These are phyloP conservation scores for Cepphus grylle DNA, from an alignment of 2,113 vertebrate genomes.

Conservation along the genomic window DNA sequence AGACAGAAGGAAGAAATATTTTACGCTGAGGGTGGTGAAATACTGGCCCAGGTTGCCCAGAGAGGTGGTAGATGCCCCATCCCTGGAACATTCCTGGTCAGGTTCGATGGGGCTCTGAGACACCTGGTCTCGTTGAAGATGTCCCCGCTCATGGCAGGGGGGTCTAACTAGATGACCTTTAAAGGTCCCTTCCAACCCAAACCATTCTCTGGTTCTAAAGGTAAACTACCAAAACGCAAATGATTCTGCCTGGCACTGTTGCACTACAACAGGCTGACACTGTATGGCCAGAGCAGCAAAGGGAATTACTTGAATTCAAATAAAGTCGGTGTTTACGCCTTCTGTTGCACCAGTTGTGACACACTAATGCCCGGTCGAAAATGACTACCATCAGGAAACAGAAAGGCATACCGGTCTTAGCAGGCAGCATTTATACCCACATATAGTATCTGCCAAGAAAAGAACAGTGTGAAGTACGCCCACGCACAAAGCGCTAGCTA, in stretches of 20 bases:
- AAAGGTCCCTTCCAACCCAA: background rate
- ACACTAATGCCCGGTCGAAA: background rate
- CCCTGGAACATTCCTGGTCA: background rate
- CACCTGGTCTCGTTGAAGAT: background rate
- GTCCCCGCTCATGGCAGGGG: background rate
- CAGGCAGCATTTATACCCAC: background rate
- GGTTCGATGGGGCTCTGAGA: background rate
- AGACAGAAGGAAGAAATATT: background rate
- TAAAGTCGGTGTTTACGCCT: background rate
- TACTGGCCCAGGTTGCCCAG: background rate
- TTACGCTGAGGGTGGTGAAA: background rate
- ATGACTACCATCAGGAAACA: background rate
- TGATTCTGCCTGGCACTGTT: background rate
- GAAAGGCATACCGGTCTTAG: background rate
- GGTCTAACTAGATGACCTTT: background rate
- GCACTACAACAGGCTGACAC: background rate
- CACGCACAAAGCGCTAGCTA: rapidly evolving
- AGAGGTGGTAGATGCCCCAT: background rate
- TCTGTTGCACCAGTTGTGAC: background rate
- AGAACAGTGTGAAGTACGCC: background rate
- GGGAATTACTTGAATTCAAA: background rate
- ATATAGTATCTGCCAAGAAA: background rate
- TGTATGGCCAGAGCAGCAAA: background rate
- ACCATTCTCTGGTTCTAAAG: background rate
- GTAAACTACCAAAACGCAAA: background rate